Conservation (phyloP, 2,113 vertebrate species). For the Lucifuga dentata region DNA sequence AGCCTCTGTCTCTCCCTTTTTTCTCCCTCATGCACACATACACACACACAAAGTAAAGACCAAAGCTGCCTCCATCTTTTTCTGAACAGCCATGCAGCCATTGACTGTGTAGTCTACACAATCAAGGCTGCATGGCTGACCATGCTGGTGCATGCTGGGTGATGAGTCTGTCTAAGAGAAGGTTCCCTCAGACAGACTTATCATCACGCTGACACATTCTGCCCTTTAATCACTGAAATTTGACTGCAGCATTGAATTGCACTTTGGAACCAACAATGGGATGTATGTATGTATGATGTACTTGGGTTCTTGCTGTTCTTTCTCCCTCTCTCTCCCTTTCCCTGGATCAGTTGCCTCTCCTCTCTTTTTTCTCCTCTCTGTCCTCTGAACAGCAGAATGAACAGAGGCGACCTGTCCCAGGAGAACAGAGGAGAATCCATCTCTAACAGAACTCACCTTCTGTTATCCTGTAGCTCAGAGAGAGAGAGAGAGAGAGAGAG, state of each 20-base stretch:
- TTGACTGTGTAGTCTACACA: conserved; percentile 27
- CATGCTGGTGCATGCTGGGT: too few relatives aligned
- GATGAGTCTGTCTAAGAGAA: too few relatives aligned
- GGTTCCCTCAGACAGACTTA: conserved; percentile 9
- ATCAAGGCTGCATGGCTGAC: too few relatives aligned
- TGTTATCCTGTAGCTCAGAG: conserved; percentile 42
- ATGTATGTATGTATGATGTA: too few relatives aligned
- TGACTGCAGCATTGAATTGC: conserved; percentile 25
- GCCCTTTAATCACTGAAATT: conserved; percentile 48
- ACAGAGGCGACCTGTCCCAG: conserved; percentile 43
- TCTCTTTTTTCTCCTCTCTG: not conserved
- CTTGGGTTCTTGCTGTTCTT: conserved; percentile 1
- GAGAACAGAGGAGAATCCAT: conserved; percentile 55
- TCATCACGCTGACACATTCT: conserved; percentile 15
- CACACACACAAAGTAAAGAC: conserved; percentile 11
- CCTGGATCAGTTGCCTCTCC: not conserved
- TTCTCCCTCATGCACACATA: not conserved
- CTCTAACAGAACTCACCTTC: conserved; percentile 64
- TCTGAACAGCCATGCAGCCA: conserved; percentile 20
- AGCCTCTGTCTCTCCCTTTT: conserved; percentile 5
- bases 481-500: not conserved
- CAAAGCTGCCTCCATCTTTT: conserved; percentile 8
- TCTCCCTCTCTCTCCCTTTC: not conserved
- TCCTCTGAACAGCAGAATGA: conserved; percentile 57
- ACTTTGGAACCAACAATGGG: not conserved